Evolutionary conservation across 2,888 invertebrate species (phyloP), one percentile per base, ranked within the genome.

Genomic region (Acleris emargana): DNA sequence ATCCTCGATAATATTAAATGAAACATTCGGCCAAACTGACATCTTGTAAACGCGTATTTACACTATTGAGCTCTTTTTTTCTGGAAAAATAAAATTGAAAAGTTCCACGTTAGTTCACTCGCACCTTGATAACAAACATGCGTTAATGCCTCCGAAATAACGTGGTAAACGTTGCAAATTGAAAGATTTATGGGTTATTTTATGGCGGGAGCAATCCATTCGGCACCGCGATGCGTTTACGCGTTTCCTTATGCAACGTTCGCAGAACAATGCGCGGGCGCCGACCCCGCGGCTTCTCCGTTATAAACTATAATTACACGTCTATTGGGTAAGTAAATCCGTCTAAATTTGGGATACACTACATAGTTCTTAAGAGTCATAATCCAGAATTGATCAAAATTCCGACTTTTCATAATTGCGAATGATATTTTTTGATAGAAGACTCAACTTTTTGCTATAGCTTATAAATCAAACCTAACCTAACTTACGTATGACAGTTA

Each of bases 191-290:
- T 50, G 17, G 42, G 32, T 43, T 38, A 54, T 42, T 38, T 54
- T 20, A 18, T 38, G 28, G 5, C 17, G 7, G 18, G 54, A 54
- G 54, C 59, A 54, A 60, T 60, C 22, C 59, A 13, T 64, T 59
- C 43, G 50, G 58, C 28, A 50, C 47, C 47, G 58, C 63, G 49
- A 59, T 64, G 59, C 59, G 59, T 64, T 64, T 59, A 60, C 59
- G 59, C 28, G 59, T 49, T 64, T 64, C 64, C 64, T 64, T 60
- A 59, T 64, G 59, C 42, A 38, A 76, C 79, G 74, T 81, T 83
- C 74, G 80, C 82, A 79, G 78, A 83, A 84, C 83, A 84, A 82
- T 81, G 79, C 79, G 77, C 75, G 69, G 68, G 77, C 75, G 66
- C 17, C 75, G 80, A 79, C 74, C 83, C 59, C 71, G 62, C 70